Conservation (phyloP, 2,888 invertebrate genomes). For the Cephus runcator region DNA sequence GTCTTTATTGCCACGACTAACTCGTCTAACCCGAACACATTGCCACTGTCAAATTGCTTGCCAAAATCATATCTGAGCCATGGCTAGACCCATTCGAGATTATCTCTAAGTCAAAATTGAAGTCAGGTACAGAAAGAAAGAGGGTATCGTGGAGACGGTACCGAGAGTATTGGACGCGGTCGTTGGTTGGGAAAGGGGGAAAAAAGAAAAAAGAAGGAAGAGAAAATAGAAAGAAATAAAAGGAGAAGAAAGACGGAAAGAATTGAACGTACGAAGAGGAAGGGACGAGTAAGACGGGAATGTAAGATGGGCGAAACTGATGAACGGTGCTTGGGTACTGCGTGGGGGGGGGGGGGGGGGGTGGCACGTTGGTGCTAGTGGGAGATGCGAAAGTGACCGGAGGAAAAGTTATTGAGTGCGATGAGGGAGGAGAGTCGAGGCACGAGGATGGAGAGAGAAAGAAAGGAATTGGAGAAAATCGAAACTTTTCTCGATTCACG, state of each 20-base stretch:
- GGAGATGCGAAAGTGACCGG: too few species aligned
- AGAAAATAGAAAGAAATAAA: constrained; percentile 8
- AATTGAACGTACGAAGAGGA: constrained; percentile 19
- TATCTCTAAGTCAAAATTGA: constrained; percentile 18
- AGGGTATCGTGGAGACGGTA: constrained; percentile 17
- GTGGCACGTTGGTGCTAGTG: too few species aligned
- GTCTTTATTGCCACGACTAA: not conserved
- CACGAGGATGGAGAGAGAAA: too few species aligned
- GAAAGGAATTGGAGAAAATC: too few species aligned
- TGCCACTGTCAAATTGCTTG: constrained; percentile 72
- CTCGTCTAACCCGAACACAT: constrained; percentile 55
- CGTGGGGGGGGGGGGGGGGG: too few species aligned
- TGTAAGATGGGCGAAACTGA: too few species aligned
- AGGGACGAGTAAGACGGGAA: not conserved
- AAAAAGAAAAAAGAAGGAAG: not conserved
- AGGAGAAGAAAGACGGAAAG: constrained; percentile 20
- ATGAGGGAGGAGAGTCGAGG: too few species aligned
- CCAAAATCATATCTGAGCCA: constrained; percentile 73
- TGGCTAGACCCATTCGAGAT: constrained; percentile 63
- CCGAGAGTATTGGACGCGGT: constrained; percentile 7
- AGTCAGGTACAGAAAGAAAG: constrained; percentile 8
- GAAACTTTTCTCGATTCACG: too few species aligned
- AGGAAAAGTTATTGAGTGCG: too few species aligned
- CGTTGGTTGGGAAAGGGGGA: too few species aligned
- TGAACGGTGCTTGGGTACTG: too few species aligned